A percentile compares a stretch with the other conserved stretches of the same genome.
Conservation (phyloP, 2,888 invertebrate genomes). For the Anthophora plumipes region DNA sequence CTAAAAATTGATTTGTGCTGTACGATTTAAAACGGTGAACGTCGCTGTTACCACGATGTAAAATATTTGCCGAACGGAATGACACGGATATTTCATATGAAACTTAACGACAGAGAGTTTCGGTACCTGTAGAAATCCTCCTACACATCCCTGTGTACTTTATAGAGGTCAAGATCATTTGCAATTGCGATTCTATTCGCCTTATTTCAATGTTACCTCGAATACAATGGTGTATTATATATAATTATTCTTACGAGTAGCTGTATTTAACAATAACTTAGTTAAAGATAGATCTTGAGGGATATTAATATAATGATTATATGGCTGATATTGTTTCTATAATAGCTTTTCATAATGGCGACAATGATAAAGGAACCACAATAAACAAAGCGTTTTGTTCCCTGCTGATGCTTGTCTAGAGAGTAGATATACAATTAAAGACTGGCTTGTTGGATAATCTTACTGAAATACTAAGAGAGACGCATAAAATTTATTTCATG, state of each 20-base stretch:
- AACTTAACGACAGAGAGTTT: not conserved
- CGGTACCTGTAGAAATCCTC: not conserved
- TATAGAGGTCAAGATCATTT: not conserved
- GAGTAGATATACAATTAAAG: not conserved
- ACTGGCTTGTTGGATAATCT: not conserved
- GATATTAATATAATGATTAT: not conserved
- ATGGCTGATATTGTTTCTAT: not conserved
- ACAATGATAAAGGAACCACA: not conserved
- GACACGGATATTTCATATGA: conserved; percentile 2
- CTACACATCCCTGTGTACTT: not conserved
- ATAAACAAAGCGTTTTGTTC: not conserved
- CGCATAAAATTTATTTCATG: too few relatives aligned
- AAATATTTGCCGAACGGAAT: conserved; percentile 6
- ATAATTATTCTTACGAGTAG: not conserved
- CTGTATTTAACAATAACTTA: not conserved
- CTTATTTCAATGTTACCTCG: not conserved
- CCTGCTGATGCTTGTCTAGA: not conserved
- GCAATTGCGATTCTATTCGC: not conserved
- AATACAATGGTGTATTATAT: not conserved
- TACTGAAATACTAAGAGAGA: too few relatives aligned
- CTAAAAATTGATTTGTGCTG: not conserved
- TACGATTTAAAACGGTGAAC: not conserved
- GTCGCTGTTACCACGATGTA: not conserved
- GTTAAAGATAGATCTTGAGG: not conserved
- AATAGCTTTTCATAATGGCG: not conserved